phyloP scores from a whole-genome alignment of 2,113 vertebrate species.

The Lanius ludovicianus region DNA sequence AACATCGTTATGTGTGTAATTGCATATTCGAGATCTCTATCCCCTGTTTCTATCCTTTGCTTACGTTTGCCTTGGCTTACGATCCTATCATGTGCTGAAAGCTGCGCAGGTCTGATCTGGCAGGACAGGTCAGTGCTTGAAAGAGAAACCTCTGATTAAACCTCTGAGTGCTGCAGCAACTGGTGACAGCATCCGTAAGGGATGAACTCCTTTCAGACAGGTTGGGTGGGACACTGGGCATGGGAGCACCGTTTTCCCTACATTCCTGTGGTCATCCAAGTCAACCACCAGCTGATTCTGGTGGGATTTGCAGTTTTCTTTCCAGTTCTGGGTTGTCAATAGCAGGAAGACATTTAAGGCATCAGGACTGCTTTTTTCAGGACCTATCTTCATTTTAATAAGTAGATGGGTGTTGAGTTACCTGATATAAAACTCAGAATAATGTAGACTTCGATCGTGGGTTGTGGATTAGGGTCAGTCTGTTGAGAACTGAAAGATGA shows the following conservation, averaged over 20 bases:
- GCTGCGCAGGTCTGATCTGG: neutral
- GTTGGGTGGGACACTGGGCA: neutral
- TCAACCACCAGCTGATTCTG: neutral
- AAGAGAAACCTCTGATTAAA: conserved; percentile 3
- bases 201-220: neutral
- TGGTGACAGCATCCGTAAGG: neutral
- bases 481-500: neutral
- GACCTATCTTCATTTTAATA: neutral
- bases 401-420: neutral
- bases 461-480: neutral
- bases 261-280: neutral
- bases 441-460: neutral
- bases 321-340: neutral
- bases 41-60: neutral
- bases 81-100: conserved; percentile 53
- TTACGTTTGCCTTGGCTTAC: neutral
- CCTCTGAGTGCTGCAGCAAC: neutral
- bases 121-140: neutral
- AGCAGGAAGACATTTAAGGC: neutral
- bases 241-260: neutral
- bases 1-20: neutral
- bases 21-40: conserved; percentile 44
- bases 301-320: neutral
- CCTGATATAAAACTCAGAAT: neutral
- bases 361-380: neutral